Evolutionary conservation across 2,888 invertebrate species (phyloP).

Genomic region (Folsomia manolachei): DNA sequence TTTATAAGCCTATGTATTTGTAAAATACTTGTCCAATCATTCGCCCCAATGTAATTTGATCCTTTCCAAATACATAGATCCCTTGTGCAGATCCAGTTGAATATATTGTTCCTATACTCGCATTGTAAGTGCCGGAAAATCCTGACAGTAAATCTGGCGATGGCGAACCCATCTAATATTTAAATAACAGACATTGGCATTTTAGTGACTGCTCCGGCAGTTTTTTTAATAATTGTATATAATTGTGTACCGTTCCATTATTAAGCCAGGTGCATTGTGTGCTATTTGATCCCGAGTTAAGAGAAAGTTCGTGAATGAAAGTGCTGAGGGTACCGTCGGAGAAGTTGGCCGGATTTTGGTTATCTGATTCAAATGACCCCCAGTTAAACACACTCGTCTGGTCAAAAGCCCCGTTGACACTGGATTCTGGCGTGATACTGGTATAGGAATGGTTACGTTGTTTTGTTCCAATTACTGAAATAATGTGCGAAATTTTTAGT

Average conservation of each 20-base stretch:
- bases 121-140: conserved; percentile 46
- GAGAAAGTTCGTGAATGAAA: conserved; percentile 47
- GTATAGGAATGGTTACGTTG: conserved; percentile 61
- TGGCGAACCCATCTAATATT: conserved; percentile 36
- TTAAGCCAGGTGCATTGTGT: conserved; percentile 49
- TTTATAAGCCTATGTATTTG: neutral
- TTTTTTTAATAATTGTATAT: neutral
- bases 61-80: conserved; percentile 55
- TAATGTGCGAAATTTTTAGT: neutral
- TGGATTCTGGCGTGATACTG: conserved; percentile 56
- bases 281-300: conserved; percentile 46
- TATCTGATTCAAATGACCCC: conserved; percentile 48
- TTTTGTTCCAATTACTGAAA: conserved; percentile 63
- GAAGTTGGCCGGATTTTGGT: conserved; percentile 27
- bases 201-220: neutral
- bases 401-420: conserved; percentile 44
- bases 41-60: conserved; percentile 62
- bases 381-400: conserved; percentile 44
- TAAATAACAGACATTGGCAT: conserved; percentile 2
- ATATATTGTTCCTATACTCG: conserved; percentile 48
- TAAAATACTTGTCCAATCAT: conserved; percentile 63
- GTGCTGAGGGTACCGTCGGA: conserved; percentile 49
- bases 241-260: conserved; percentile 38
- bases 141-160: conserved; percentile 50
- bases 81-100: conserved; percentile 49